Evolutionary conservation across 2,888 invertebrate species (phyloP).

Genomic region (Camptogramma bilineatum): DNA sequence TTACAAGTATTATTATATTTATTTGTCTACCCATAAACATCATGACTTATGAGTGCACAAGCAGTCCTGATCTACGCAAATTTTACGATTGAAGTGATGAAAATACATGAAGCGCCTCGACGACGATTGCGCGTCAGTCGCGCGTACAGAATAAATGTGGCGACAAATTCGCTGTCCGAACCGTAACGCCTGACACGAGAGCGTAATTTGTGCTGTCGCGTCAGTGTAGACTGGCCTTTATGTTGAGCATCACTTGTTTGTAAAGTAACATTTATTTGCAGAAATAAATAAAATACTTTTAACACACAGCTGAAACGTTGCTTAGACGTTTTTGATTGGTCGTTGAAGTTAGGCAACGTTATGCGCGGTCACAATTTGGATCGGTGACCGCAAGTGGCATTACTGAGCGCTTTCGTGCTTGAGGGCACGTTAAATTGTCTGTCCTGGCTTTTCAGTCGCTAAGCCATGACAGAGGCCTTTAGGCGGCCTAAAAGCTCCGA

Average conservation of each 20-base stretch:
- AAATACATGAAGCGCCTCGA: conserved; percentile 19
- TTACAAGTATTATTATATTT: too few species aligned
- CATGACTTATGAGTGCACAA: background rate
- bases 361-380: too few species aligned
- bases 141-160: conserved; percentile 33
- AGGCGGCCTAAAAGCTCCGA: too few species aligned
- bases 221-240: conserved; percentile 11
- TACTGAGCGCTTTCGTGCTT: too few species aligned
- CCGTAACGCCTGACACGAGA: conserved; percentile 19
- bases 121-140: conserved; percentile 29
- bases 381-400: too few species aligned
- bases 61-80: background rate
- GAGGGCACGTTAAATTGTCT: too few species aligned
- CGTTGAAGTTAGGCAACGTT: too few species aligned
- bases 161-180: conserved; percentile 28
- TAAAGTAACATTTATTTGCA: background rate
- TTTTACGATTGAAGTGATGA: conserved; percentile 17
- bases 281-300: background rate
- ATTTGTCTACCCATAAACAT: background rate
- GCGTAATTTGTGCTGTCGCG: conserved; percentile 20
- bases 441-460: too few species aligned
- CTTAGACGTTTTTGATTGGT: too few species aligned
- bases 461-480: too few species aligned
- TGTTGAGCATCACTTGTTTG: conserved; percentile 4
- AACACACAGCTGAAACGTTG: too few species aligned